Conservation (phyloP, 2,888 invertebrate species). For the Aricia artaxerxes region DNA sequence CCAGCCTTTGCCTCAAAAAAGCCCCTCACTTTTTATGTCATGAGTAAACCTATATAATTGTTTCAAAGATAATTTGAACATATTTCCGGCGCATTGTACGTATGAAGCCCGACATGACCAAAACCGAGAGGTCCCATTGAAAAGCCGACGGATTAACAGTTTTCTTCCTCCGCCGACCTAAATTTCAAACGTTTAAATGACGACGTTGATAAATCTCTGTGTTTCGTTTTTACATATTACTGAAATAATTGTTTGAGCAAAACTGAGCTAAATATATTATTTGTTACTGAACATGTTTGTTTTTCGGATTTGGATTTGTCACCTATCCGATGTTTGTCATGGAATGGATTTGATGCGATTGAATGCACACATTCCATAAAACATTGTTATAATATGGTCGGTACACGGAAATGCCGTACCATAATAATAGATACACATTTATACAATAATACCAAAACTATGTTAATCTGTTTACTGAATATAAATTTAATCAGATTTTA, state of each 20-base stretch:
- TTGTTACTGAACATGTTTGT: neutral
- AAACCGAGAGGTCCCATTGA: conserved; percentile 44
- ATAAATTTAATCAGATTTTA: neutral
- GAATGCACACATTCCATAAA: neutral
- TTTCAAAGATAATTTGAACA: conserved; percentile 17
- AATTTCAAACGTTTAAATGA: conserved; percentile 37
- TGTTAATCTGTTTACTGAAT: neutral
- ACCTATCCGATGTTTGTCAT: neutral
- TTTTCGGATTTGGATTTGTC: neutral
- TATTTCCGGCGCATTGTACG: conserved; percentile 27
- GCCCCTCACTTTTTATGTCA: neutral
- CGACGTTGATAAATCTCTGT: conserved; percentile 26
- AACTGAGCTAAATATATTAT: neutral
- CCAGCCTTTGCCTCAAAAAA: neutral
- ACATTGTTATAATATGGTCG: neutral
- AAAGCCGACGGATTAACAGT: conserved; percentile 48
- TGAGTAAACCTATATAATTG: conserved; percentile 18
- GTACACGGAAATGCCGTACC: neutral
- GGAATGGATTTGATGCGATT: neutral
- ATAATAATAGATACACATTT: no score
- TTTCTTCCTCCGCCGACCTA: conserved; percentile 45
- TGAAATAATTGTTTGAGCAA: neutral
- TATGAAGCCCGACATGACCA: conserved; percentile 33
- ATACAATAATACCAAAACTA: neutral
- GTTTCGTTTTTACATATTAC: conserved; percentile 25